These are phyloP conservation scores for Drosophila anceps DNA, from an alignment of 2,888 invertebrate genomes.

Conservation along the genomic window DNA sequence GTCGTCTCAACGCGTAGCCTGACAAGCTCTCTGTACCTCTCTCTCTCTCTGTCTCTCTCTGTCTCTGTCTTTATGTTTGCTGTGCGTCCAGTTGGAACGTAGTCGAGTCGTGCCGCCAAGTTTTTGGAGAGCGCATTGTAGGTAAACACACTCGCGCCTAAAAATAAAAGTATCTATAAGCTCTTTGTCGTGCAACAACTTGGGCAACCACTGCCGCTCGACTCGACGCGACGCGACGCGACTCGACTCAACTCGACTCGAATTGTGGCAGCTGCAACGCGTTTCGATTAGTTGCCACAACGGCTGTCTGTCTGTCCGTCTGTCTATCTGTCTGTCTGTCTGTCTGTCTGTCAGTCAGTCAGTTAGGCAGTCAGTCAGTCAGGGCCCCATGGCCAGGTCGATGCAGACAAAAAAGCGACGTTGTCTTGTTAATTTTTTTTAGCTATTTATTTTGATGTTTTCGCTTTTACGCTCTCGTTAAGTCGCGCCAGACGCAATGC, in stretches of 20 bases:
- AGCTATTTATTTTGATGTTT: conserved; percentile 82
- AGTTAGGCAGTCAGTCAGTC: conserved; percentile 24
- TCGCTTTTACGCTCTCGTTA: conserved; percentile 83
- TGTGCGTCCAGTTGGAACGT: conserved; percentile 77
- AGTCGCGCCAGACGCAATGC: conserved; percentile 70
- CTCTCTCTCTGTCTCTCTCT: conserved; percentile 1
- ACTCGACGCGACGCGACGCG: conserved; percentile 31
- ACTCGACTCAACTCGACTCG: conserved; percentile 35
- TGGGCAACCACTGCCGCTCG: conserved; percentile 68
- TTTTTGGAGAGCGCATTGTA: conserved; percentile 70
- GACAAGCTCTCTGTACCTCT: conserved; percentile 49
- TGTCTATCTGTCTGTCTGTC: conserved; percentile 29
- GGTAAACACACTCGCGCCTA: conserved; percentile 81
- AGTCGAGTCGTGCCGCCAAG: conserved; percentile 59
- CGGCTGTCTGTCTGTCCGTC: conserved; percentile 62
- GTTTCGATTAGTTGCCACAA: conserved; percentile 77
- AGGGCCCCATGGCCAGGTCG: conserved; percentile 44
- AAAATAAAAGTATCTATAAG: conserved; percentile 74
- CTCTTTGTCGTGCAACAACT: conserved; percentile 68
- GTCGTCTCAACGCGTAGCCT: conserved; percentile 70
- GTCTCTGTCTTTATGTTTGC: conserved; percentile 31
- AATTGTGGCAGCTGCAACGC: conserved; percentile 75
- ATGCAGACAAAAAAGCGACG: conserved; percentile 63
- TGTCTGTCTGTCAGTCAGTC: conserved; percentile 27
- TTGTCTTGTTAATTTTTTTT: conserved; percentile 82